Conservation (phyloP, 2,888 invertebrate species). For the Leptinotarsa haldemani region DNA sequence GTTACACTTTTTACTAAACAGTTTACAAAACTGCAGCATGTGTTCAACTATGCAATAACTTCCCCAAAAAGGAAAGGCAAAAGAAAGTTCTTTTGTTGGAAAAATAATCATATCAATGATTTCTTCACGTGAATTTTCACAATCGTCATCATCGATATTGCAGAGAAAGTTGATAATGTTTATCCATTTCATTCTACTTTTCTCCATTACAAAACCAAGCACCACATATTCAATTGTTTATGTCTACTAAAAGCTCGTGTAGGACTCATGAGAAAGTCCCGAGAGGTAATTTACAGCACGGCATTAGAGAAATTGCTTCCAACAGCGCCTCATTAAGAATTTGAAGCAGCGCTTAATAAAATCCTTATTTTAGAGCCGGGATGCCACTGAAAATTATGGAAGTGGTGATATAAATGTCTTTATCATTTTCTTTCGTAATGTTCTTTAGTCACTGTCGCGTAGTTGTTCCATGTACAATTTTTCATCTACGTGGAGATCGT, state of each 20-base stretch:
- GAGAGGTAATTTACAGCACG: background rate
- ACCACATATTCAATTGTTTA: background rate
- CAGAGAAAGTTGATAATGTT: no score
- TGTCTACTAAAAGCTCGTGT: background rate
- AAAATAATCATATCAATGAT: no score
- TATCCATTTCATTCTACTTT: background rate
- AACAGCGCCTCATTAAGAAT: background rate
- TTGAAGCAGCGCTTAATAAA: slow-evolving; percentile 7
- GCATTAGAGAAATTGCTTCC: background rate
- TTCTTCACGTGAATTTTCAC: background rate
- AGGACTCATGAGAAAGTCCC: background rate
- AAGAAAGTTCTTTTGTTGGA: no score
- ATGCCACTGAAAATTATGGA: slow-evolving; percentile 1
- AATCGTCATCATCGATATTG: background rate
- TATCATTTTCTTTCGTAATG: background rate
- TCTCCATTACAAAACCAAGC: background rate
- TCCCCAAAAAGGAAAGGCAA: no score
- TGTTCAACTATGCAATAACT: no score
- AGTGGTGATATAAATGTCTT: background rate
- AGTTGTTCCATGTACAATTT: background rate
- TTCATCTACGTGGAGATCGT: no score
- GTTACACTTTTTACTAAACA: no score
- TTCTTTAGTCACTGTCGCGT: background rate
- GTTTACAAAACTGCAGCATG: no score
- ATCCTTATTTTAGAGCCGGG: background rate